Evolutionary conservation across 1,140 invertebrate species (phyloP), one percentile per base, ranked within the genome.

Genomic region (Brachionus asplanchnoidis): DNA sequence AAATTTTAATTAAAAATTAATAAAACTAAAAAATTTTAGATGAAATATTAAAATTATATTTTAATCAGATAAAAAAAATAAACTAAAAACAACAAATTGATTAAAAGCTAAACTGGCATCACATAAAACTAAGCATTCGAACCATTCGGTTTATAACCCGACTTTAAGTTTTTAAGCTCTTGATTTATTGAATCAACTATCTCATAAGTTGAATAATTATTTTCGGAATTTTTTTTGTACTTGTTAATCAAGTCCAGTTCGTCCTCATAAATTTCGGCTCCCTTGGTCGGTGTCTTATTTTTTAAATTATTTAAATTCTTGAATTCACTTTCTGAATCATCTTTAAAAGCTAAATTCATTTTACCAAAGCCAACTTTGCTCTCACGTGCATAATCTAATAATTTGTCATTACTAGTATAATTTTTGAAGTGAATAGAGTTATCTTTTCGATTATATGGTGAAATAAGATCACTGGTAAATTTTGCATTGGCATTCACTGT

Each of bases 301-400:
- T 36, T 82, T 12, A 82, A 23, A 65, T 82, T 42, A 65, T 82
- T 82, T 9, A 82, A 65, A 28, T 82, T 82, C 40, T 82, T 53
- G 36, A 82, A 82, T 66, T 82, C 79, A 46, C 36, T 82, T 46
- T 82, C 53, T 11, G 20, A 20, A 17, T 60, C 79, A 11, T 60
- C 50, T 23, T 60, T 36, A 60, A 44, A 82, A 44, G 12, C 26
- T 3, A 23, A 3, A 68, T 82, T 82, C 40, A 46, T 65, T 17
- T 36, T 23, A 26, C 79, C 65, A 73, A 73, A 42, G 20, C 36
- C 40, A 73, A 9, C n/a, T 17, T 42, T 73, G 40, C 17, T 42
- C 17, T 73, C 32, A 44, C 53, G 79, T 26, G 79, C 79, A 60
- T 42, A 82, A 28, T 82, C 65, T 17, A 82, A 65, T 28, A 82